These are phyloP conservation scores for Australoheros scitulus DNA, from an alignment of 2,113 vertebrate genomes.

Conservation along the genomic window DNA sequence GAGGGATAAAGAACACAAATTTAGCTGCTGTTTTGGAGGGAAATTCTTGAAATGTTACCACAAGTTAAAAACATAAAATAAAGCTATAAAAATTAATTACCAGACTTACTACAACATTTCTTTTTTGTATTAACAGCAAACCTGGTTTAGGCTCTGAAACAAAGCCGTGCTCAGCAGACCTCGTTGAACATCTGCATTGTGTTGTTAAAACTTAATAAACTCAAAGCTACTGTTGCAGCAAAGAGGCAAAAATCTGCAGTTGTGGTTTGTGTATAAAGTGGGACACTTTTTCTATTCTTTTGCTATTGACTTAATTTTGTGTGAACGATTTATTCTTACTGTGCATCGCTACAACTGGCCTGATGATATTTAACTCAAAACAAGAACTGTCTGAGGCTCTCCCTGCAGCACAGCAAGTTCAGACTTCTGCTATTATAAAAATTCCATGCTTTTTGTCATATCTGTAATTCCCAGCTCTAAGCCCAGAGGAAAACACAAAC, in stretches of 20 bases:
- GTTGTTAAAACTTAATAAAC: conserved; percentile 15
- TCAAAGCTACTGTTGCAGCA: conserved; percentile 52
- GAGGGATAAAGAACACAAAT: background rate
- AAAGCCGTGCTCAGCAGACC: background rate
- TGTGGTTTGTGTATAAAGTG: background rate
- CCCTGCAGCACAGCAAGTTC: background rate
- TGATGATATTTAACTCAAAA: background rate
- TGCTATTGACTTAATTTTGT: background rate
- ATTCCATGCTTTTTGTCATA: background rate
- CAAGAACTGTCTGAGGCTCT: background rate
- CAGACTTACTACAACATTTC: background rate
- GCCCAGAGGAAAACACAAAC: conserved; percentile 10
- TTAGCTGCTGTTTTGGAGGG: background rate
- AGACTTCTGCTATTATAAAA: background rate
- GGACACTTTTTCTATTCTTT: background rate
- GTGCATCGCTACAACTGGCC: background rate
- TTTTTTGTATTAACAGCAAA: conserved; percentile 19
- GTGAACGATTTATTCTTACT: background rate
- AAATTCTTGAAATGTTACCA: background rate
- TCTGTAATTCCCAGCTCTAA: background rate
- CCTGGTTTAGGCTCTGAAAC: background rate
- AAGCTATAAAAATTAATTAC: conserved; percentile 18
- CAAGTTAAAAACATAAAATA: conserved; percentile 15
- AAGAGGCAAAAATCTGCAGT: conserved; percentile 19
- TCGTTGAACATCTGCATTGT: background rate